These are phyloP conservation scores for Myiotriccus ornatus DNA, from an alignment of 2,797 vertebrate species.

Conservation along the genomic window DNA sequence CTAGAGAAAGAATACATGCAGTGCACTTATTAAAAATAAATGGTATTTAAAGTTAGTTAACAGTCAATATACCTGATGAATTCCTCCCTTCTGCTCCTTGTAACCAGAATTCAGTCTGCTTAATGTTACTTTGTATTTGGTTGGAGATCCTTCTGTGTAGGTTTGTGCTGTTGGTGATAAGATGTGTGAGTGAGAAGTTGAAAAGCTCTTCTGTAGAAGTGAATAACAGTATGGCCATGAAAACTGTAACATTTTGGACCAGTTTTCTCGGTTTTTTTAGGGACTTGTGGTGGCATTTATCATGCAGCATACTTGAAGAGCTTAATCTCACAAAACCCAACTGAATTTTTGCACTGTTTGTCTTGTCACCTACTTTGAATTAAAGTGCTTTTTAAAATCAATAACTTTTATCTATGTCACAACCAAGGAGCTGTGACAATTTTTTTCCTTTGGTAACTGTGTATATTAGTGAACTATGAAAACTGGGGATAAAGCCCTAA, in stretches of 20 bases:
- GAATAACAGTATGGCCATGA: neutral
- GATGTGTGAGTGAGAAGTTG: neutral
- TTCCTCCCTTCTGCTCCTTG: neutral
- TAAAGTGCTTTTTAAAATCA: neutral
- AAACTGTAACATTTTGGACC: conserved; percentile 15
- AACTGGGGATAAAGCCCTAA: neutral
- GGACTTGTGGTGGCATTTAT: conserved; percentile 29
- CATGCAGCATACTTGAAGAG: neutral
- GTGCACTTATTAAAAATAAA: neutral
- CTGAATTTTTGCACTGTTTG: neutral
- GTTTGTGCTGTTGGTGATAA: neutral
- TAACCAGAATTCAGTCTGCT: conserved; percentile 15
- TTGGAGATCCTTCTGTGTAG: neutral
- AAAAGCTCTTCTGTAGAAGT: neutral
- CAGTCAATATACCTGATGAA: neutral
- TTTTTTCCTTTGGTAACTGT: neutral
- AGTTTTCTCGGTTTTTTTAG: conserved; percentile 16
- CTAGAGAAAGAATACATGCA: neutral
- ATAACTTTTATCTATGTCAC: neutral
- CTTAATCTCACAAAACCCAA: conserved; percentile 17
- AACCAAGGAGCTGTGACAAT: neutral
- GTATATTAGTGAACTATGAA: neutral
- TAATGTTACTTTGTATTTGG: neutral
- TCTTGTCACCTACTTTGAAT: conserved; percentile 8
- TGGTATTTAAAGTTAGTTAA: neutral